Percentiles rank a stretch among this genome's conserved stretches.
phyloP scores from a whole-genome alignment of 2,888 invertebrate species.

The Conus canariensis region DNA sequence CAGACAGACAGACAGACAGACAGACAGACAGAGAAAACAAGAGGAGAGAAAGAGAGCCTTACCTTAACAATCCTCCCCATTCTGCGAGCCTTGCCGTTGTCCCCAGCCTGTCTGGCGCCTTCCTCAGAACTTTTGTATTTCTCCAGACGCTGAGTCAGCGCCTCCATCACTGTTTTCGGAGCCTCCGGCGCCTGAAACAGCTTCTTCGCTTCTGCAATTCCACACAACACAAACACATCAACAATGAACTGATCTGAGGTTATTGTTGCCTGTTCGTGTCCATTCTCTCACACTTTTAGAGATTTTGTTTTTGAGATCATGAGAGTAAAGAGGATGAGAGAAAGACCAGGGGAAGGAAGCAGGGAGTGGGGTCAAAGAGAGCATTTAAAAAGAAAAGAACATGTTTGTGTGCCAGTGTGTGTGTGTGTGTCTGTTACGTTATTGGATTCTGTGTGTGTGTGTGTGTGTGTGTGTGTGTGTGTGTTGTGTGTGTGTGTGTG shows the following conservation, averaged over 20 bases:
- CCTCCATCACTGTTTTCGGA: constrained; percentile 84
- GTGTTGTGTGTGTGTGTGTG: too few species aligned
- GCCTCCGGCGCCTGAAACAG: constrained; percentile 78
- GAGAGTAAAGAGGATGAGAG: too few species aligned
- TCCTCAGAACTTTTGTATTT: constrained; percentile 88
- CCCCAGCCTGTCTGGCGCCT: constrained; percentile 86
- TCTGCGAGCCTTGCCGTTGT: constrained; percentile 91
- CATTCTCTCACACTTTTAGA: too few species aligned
- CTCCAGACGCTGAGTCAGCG: constrained; percentile 89
- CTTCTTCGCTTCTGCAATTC: constrained; percentile 66
- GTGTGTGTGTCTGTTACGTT: too few species aligned
- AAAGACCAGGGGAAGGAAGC: too few species aligned
- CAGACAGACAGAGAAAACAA: not conserved
- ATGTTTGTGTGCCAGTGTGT: too few species aligned
- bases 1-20: too few species aligned
- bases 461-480: too few species aligned
- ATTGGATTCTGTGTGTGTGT: too few species aligned
- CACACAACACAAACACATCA: not conserved
- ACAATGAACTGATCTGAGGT: not conserved
- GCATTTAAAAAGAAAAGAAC: too few species aligned
- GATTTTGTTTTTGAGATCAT: too few species aligned
- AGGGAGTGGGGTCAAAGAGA: too few species aligned
- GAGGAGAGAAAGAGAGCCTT: constrained; percentile 3
- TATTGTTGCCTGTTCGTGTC: not conserved
- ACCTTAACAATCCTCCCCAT: constrained; percentile 93